phyloP scores from a whole-genome alignment of 2,888 invertebrate species.

The Perizoma affinitatum region DNA sequence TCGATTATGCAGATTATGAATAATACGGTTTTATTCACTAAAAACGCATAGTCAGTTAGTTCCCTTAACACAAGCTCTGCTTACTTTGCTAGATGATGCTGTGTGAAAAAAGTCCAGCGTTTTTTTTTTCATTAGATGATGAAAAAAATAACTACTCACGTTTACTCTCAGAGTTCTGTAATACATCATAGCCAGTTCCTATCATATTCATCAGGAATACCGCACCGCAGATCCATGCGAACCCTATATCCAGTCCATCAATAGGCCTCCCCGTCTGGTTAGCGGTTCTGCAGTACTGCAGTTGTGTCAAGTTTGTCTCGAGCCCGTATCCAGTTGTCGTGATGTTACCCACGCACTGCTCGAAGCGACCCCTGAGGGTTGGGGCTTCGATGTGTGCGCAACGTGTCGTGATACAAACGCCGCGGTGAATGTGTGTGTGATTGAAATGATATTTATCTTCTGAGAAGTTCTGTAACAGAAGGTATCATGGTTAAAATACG shows the following conservation, averaged over 20 bases:
- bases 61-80: too few species aligned
- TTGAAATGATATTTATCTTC: slow-evolving; percentile 54
- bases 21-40: too few species aligned
- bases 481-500: too few species aligned
- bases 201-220: slow-evolving; percentile 48
- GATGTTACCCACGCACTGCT: slow-evolving; percentile 48
- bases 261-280: slow-evolving; percentile 8
- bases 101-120: too few species aligned
- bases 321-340: slow-evolving; percentile 44
- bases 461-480: slow-evolving; percentile 51
- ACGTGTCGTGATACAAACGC: slow-evolving; percentile 53
- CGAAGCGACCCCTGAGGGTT: slow-evolving; percentile 43
- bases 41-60: too few species aligned
- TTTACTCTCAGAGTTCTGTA: slow-evolving; percentile 36
- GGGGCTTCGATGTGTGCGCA: slow-evolving; percentile 42
- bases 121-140: too few species aligned
- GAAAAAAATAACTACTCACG: slow-evolving; percentile 41
- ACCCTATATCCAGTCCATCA: slow-evolving; percentile 41
- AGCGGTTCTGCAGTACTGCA: slow-evolving; percentile 48
- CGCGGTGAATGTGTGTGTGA: slow-evolving; percentile 60
- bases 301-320: slow-evolving; percentile 43
- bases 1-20: too few species aligned
- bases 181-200: slow-evolving; percentile 56
- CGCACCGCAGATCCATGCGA: slow-evolving; percentile 37
- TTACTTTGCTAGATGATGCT: too few species aligned